Percentiles rank a stretch among this genome's conserved stretches.
phyloP scores from a whole-genome alignment of 2,113 vertebrate species.

The Gavialis gangeticus region DNA sequence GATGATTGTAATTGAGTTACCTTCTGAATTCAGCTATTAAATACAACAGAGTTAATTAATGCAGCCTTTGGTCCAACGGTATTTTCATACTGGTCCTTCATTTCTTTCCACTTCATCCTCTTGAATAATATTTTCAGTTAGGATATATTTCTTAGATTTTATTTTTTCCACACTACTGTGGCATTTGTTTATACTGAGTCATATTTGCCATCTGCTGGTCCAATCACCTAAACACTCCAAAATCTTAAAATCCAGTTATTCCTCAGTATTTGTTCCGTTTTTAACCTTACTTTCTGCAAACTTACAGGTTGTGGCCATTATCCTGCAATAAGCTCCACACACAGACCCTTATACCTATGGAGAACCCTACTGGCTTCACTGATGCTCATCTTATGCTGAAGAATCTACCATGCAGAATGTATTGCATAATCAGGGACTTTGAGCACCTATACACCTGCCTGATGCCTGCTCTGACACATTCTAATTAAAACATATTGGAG shows the following conservation, averaged over 20 bases:
- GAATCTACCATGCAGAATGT: background rate
- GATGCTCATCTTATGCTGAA: background rate
- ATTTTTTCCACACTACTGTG: constrained; percentile 64
- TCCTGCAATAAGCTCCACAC: background rate
- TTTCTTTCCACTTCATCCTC: constrained; percentile 25
- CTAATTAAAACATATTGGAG: too few relatives aligned
- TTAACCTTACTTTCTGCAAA: constrained; percentile 4
- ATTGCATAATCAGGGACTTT: background rate
- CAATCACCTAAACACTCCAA: constrained; percentile 56
- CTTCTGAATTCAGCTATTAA: background rate
- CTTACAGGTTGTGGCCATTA: background rate
- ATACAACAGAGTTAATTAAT: background rate
- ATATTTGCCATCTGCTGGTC: constrained; percentile 72
- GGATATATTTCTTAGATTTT: constrained; percentile 54
- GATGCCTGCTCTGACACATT: too few relatives aligned
- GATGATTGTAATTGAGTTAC: background rate
- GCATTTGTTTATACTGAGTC: constrained; percentile 61
- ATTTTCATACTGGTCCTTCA: background rate
- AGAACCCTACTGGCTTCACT: background rate
- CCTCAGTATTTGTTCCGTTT: constrained; percentile 20
- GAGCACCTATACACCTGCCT: too few relatives aligned
- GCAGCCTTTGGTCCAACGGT: constrained; percentile 33
- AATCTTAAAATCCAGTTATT: constrained; percentile 41
- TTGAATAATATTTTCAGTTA: constrained; percentile 57
- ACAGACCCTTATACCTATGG: background rate